Conservation (phyloP, 2,113 vertebrate species). For the Poecile atricapillus region DNA sequence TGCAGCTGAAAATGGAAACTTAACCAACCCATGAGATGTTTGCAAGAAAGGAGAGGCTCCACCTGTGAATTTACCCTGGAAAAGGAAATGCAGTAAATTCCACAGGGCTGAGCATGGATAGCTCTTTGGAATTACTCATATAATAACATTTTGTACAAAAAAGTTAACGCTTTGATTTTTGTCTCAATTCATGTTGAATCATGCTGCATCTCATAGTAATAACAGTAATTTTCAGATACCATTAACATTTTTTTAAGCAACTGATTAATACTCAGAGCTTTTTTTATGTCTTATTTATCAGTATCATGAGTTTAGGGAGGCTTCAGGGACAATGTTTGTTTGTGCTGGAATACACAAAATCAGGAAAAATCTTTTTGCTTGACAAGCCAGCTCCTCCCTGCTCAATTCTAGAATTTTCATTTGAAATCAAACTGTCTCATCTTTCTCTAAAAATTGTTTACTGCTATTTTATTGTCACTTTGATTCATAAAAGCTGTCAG, state of each 20-base stretch:
- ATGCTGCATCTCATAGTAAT: neutral
- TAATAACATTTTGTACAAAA: neutral
- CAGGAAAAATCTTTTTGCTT: neutral
- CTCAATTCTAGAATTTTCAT: neutral
- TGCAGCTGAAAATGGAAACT: neutral
- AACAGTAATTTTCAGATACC: neutral
- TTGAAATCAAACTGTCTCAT: conserved; percentile 15
- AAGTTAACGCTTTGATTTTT: neutral
- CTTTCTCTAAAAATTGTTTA: neutral
- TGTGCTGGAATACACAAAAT: neutral
- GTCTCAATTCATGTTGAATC: neutral
- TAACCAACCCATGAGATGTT: neutral
- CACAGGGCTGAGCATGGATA: neutral
- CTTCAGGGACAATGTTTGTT: neutral
- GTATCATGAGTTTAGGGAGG: neutral
- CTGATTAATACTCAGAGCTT: neutral
- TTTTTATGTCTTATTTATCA: neutral
- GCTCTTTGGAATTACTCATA: neutral
- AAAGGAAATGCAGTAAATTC: neutral
- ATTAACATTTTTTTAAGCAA: neutral
- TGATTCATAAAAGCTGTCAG: conserved; percentile 12
- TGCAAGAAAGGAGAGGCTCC: neutral
- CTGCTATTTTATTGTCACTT: neutral
- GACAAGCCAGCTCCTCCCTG: neutral
- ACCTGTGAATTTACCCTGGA: neutral